Evolutionary conservation across 2,797 vertebrate species (phyloP).

Genomic region (Phrynocephalus forsythii): DNA sequence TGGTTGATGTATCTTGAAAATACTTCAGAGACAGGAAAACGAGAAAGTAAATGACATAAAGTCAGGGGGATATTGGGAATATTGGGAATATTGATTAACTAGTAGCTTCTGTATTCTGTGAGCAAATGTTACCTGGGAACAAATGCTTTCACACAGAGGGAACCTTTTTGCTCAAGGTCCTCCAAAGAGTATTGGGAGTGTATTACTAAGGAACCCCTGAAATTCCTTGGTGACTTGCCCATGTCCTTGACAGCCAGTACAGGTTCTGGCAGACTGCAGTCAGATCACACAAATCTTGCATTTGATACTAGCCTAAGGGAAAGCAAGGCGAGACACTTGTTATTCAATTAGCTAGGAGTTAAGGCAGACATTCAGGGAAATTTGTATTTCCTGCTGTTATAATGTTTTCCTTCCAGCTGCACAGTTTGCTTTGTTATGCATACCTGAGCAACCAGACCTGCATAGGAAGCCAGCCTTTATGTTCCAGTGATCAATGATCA

Average conservation of each 20-base stretch:
- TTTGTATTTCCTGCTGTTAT: no score
- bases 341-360: neutral
- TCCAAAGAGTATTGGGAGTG: neutral
- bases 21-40: neutral
- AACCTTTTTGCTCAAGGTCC: neutral
- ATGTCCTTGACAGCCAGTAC: neutral
- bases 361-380: no score
- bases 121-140: neutral
- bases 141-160: neutral
- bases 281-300: neutral
- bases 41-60: neutral
- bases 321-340: neutral
- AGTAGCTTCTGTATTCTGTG: neutral
- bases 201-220: neutral
- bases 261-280: neutral
- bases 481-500: no score
- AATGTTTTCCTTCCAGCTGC: no score
- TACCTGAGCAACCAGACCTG: no score
- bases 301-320: neutral
- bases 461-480: no score
- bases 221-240: neutral
- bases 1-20: neutral
- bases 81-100: neutral
- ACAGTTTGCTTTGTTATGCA: no score
- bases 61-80: no score